These are phyloP conservation scores for Ylistrum balloti DNA, from an alignment of 1,140 invertebrate species.

Conservation along the genomic window DNA sequence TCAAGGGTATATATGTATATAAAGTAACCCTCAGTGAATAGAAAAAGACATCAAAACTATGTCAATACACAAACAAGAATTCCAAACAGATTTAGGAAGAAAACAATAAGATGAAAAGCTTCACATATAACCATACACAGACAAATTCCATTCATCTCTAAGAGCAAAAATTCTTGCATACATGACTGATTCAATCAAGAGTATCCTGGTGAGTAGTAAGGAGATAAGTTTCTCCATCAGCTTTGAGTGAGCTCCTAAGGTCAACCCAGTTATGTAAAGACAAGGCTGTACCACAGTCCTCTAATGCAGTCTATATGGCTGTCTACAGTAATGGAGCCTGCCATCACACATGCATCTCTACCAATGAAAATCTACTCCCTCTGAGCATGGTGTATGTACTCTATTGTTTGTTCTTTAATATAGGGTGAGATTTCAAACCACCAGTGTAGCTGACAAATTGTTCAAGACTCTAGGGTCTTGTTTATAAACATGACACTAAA, in stretches of 20 bases:
- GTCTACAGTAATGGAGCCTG: background rate
- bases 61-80: no score
- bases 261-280: background rate
- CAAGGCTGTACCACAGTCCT: background rate
- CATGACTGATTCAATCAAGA: slow-evolving; percentile 10
- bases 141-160: background rate
- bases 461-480: background rate
- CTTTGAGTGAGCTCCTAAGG: background rate
- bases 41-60: no score
- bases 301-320: background rate
- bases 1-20: no score
- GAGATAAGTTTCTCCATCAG: background rate
- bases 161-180: slow-evolving; percentile 19
- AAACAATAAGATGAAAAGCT: background rate
- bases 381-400: background rate
- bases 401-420: slow-evolving; percentile 2
- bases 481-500: slow-evolving; percentile 36
- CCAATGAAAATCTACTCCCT: slow-evolving; percentile 38
- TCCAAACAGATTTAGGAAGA: no score
- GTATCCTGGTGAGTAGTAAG: background rate
- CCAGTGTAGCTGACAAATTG: background rate
- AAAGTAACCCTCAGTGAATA: no score
- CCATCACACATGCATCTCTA: background rate
- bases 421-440: background rate
- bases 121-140: background rate